Evolutionary conservation across 2,797 vertebrate species (phyloP).

Genomic region (Periparus ater): DNA sequence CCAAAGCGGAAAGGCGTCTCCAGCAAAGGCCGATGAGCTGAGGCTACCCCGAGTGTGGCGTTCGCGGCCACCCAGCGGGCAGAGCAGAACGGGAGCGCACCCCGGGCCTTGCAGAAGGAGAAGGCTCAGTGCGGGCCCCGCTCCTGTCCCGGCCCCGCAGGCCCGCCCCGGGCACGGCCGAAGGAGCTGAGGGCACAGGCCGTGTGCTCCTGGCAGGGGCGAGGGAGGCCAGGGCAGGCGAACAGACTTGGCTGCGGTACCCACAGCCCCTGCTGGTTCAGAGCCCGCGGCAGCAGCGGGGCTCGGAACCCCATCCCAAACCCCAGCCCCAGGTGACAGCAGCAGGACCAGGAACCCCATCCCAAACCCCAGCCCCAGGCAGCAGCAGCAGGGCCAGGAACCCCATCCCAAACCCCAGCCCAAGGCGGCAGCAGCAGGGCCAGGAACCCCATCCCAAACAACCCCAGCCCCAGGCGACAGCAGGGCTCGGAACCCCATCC

Average conservation of each 20-base stretch:
- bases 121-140: too few relatives aligned
- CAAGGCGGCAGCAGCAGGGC: background rate
- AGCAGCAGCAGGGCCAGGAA: background rate
- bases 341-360: background rate
- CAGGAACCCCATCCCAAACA: background rate
- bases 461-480: background rate
- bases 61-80: fast-evolving
- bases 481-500: background rate
- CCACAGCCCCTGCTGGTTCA: background rate
- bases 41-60: fast-evolving
- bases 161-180: background rate
- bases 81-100: background rate
- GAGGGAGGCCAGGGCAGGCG: background rate
- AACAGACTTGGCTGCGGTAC: background rate
- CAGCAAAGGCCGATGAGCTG: background rate
- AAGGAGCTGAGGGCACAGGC: background rate
- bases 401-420: too few relatives aligned
- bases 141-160: background rate
- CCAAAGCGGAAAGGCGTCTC: too few relatives aligned
- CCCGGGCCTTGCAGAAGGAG: background rate
- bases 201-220: background rate
- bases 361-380: background rate
- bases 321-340: background rate
- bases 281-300: background rate
- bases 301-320: background rate